Evolutionary conservation across 2,797 vertebrate species (phyloP), one percentile per base, ranked within the genome.

Genomic region (Caiman crocodilus): DNA sequence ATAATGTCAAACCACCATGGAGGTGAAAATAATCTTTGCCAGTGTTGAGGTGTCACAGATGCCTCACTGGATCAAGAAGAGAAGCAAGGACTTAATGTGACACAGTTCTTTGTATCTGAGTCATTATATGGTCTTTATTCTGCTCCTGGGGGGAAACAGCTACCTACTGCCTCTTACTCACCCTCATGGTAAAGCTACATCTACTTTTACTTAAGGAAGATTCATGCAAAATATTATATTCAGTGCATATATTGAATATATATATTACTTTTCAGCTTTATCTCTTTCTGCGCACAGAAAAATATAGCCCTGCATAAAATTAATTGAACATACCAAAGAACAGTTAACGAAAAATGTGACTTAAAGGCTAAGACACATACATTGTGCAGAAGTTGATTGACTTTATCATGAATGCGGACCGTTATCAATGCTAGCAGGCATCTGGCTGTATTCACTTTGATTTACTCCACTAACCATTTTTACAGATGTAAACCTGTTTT

Each of bases 401-500:
- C 79, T 88, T 82, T 89, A 81, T 93, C 83, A 21, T 56, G 20
- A 75, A 80, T 79, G 15, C 76, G 63, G 16, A 21, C 25, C 87
- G 21, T 90, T 96, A 89, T 90, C 90, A 90, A 18, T n/a, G 58
- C 58, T 81, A 93, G 77, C 61, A 95, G 77, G 20, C 16, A 79
- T 88, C 71, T 87, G 84, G 77, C 35, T 85, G 10, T 60, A 79
- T 88, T 94, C 55, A 65, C 13, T 96, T 95, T 90, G 76, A 95
- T 94, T 93, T 95, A 90, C 13, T 88, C 75, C 60, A 3, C 13
- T n/a, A 23, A 67, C 13, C n/a, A n/a, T 71, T 96, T 96, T 88
- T 76, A 91, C 75, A 82, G 77, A 95, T 90, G 79, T 92, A 94
- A 96, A 91, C 18, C 13, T 87, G 50, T 88, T 96, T 96, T 94